These are phyloP conservation scores for Nasonovia ribisnigri DNA, from an alignment of 2,888 invertebrate genomes.

Conservation along the genomic window DNA sequence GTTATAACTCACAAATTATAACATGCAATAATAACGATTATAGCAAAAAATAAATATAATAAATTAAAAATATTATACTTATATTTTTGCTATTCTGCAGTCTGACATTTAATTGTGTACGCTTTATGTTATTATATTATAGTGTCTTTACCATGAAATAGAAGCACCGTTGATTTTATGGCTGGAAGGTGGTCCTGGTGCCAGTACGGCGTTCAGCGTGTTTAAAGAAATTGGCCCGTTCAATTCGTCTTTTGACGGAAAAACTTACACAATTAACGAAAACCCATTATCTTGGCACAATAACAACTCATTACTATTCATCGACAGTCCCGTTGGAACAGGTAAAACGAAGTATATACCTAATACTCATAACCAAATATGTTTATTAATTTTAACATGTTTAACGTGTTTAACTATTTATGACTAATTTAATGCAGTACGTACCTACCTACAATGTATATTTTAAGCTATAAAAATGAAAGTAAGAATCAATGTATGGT, in stretches of 20 bases:
- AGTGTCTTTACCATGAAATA: slow-evolving; percentile 52
- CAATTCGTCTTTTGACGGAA: slow-evolving; percentile 44
- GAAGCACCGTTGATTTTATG: slow-evolving; percentile 79
- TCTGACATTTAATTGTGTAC: background rate
- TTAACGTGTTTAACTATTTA: background rate
- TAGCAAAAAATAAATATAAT: background rate
- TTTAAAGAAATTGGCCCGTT: slow-evolving; percentile 85
- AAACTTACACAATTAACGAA: slow-evolving; percentile 72
- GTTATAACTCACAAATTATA: background rate
- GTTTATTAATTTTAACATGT: background rate
- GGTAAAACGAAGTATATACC: slow-evolving; percentile 70
- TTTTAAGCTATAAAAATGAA: background rate
- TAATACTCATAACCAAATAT: background rate
- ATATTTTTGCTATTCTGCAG: background rate
- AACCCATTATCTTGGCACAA: slow-evolving; percentile 85
- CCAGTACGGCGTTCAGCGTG: slow-evolving; percentile 82
- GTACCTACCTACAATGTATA: background rate
- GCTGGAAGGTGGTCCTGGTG: slow-evolving; percentile 90
- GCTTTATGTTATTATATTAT: background rate
- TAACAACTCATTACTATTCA: slow-evolving; percentile 84
- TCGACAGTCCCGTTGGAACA: slow-evolving; percentile 93
- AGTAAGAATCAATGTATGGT: background rate
- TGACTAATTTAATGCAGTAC: background rate
- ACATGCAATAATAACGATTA: background rate
- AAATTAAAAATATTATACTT: background rate